Base-by-base conservation (phyloP, 2,888 invertebrate genomes). In the Xanthorhoe designata region DNA sequence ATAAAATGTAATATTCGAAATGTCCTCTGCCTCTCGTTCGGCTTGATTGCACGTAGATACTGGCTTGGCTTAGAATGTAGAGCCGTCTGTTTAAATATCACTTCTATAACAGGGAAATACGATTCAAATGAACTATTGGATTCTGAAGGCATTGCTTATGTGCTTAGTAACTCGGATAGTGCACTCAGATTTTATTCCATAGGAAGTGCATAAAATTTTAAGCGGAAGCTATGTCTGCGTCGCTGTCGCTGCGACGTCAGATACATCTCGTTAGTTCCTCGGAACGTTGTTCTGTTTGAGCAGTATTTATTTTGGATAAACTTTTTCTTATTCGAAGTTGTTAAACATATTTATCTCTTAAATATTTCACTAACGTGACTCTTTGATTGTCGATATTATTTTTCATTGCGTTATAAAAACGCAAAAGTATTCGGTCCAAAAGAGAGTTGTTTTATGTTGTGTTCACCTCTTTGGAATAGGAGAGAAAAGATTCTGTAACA, bases 221-320 rank as follows among this genome's bases (percentile, higher is more conserved):
- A 75, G 61, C 76, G 80, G 78, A 76, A 75, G 61, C 66, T 64
- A 69, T 61, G 72, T 72, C 69, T 73, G 68, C 63, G 57, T 51
- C 68, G 64, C 54, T 61, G 57, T 51, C 68, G 64, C 54, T 42
- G 68, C 61, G 68, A 69, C 64, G 66, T 72, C 62, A 68, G 69
- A 66, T 61, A 61, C 38, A 64, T 69, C 66, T 71, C 66, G 68
- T 73, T 69, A 64, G 69, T 68, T 72, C 61, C 42, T 59, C 56
- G 19, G 59, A 62, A 64, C 61, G 49, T 61, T 61, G 50, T 35
- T 50, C 24, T 50, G 19, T 61, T 45, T 38, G 47, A 10, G 54
- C 18, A 35, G 54, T 38, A 50, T 47, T 47, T 47, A 42, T 42
- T 15, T 47, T 15, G 47, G 15, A 15, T 17, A 47, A 47, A 47